phyloP scores from a whole-genome alignment of 2,888 invertebrate species.

The Drosophila yooni region DNA sequence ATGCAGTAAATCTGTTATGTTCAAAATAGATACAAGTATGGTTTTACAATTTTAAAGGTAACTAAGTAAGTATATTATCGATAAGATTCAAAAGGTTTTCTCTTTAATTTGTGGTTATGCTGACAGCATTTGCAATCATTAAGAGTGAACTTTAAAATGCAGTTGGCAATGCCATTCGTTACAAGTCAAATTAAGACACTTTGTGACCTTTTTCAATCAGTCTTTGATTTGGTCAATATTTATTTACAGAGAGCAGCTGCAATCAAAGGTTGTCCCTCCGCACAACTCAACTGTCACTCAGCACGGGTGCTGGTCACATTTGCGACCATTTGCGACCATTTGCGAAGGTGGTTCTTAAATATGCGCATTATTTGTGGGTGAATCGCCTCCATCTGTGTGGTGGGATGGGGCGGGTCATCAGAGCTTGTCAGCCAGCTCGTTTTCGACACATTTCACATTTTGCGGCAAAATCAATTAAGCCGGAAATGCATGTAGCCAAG shows the following conservation, averaged over 20 bases:
- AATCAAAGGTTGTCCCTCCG: conserved; percentile 51
- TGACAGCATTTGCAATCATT: conserved; percentile 1
- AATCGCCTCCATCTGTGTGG: not conserved
- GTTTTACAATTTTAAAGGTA: not conserved
- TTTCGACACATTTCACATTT: conserved; percentile 79
- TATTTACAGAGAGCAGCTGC: conserved; percentile 67
- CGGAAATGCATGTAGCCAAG: conserved; percentile 75
- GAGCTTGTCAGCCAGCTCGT: conserved; percentile 53
- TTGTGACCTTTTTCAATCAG: conserved; percentile 56
- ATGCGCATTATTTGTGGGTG: conserved; percentile 51
- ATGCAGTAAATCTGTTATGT: conserved; percentile 2
- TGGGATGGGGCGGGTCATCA: not conserved
- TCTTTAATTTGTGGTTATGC: not conserved
- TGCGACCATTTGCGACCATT: conserved; percentile 1
- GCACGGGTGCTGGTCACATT: conserved; percentile 6
- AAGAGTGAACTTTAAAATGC: conserved; percentile 14
- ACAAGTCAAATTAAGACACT: conserved; percentile 31
- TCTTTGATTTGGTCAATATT: conserved; percentile 68
- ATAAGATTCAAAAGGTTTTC: not conserved
- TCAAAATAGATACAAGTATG: not conserved
- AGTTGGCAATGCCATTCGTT: conserved; percentile 32
- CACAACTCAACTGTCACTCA: conserved; percentile 9
- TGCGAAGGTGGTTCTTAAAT: conserved; percentile 16
- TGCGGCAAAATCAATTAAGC: conserved; percentile 82
- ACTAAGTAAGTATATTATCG: not conserved